phyloP scores from a whole-genome alignment of 1,140 invertebrate species.

The Marisa cornuarietis region DNA sequence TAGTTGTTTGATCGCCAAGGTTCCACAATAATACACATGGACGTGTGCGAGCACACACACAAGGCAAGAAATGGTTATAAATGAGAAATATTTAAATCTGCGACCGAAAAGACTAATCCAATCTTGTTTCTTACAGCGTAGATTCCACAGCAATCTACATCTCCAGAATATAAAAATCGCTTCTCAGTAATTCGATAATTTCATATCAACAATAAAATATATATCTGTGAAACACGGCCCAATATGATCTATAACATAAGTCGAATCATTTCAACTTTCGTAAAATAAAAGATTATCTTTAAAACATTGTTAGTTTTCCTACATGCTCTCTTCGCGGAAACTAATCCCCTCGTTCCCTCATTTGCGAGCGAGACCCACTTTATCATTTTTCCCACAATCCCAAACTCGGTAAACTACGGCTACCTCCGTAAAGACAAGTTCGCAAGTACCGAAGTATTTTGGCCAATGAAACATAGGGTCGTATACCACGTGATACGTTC shows the following conservation, averaged over 20 bases:
- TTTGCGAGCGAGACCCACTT: slow-evolving; percentile 6
- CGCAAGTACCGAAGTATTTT: slow-evolving; percentile 4
- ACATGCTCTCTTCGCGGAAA: background rate
- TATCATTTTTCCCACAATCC: slow-evolving; percentile 22
- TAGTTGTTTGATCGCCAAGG: no score
- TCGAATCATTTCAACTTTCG: background rate
- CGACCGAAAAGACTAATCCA: no score
- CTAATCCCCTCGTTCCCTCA: background rate
- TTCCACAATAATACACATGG: no score
- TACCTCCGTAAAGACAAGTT: slow-evolving; percentile 19
- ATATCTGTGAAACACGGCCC: background rate
- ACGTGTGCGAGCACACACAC: no score
- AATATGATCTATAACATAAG: background rate
- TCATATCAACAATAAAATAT: background rate
- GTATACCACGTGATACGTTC: slow-evolving; percentile 47
- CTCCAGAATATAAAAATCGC: background rate
- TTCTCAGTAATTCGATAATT: background rate
- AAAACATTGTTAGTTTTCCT: background rate
- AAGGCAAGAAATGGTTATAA: no score
- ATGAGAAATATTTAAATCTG: no score
- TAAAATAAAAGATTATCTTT: background rate
- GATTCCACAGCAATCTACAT: background rate
- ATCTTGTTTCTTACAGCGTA: background rate
- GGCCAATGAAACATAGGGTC: slow-evolving; percentile 36
- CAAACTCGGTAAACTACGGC: slow-evolving; percentile 16